Evolutionary conservation across 1,140 invertebrate genomes (phyloP).

Genomic region (Chionoecetes opilio): DNA sequence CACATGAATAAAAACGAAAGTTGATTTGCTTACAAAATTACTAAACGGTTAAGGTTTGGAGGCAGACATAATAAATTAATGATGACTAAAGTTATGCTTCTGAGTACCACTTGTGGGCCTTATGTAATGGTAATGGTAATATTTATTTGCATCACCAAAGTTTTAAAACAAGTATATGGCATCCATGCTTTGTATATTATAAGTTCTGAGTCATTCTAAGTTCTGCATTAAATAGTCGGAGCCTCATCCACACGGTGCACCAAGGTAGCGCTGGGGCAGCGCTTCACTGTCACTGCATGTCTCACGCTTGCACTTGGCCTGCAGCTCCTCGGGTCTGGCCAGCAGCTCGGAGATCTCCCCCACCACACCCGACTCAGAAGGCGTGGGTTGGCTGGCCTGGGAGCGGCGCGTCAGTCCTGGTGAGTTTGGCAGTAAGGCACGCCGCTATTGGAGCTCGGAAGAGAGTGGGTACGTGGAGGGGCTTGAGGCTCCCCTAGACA

Average conservation of each 20-base stretch:
- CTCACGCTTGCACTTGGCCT: conserved; percentile 65
- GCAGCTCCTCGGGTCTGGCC: conserved; percentile 77
- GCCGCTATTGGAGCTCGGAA: conserved; percentile 73
- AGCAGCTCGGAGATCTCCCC: conserved; percentile 76
- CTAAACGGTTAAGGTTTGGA: background rate
- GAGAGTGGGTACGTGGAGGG: conserved; percentile 74
- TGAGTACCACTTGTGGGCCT: background rate
- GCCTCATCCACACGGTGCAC: background rate
- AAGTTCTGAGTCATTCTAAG: background rate
- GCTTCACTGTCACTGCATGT: conserved; percentile 43
- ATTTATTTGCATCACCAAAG: background rate
- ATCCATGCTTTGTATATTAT: conserved; percentile 16
- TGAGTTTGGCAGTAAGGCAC: conserved; percentile 73
- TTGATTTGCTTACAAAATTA: background rate
- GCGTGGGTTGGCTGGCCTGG: conserved; percentile 52
- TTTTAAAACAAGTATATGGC: background rate
- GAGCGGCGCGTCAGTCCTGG: conserved; percentile 68
- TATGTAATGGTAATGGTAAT: background rate
- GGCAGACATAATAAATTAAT: background rate
- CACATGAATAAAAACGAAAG: background rate
- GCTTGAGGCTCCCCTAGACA: conserved; percentile 64
- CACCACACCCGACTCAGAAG: conserved; percentile 71
- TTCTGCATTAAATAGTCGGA: background rate
- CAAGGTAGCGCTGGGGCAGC: background rate
- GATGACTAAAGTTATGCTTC: background rate